Percentiles rank a stretch among this genome's conserved stretches.
These are phyloP conservation scores for Pemphigus obesinymphae DNA, from an alignment of 1,140 invertebrate genomes.

Conservation along the genomic window DNA sequence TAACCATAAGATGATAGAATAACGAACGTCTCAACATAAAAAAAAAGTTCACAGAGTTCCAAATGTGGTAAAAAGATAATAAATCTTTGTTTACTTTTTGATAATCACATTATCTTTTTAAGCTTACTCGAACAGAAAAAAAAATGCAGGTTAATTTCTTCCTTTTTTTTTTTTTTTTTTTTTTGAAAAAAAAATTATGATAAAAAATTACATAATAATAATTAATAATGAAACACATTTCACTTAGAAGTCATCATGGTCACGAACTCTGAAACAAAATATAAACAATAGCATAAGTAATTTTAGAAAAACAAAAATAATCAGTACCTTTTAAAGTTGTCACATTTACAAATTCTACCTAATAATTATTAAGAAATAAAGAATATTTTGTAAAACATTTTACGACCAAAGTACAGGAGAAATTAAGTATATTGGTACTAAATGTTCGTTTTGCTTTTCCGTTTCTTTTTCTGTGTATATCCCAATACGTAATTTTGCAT, in stretches of 20 bases:
- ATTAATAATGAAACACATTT: slow-evolving; percentile 47
- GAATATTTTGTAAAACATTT: background rate
- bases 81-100: slow-evolving; percentile 26
- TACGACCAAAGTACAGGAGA: background rate
- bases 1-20: slow-evolving; percentile 32
- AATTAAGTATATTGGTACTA: background rate
- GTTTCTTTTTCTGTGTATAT: background rate
- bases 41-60: slow-evolving; percentile 35
- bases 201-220: slow-evolving; percentile 43
- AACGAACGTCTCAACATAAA: slow-evolving; percentile 34
- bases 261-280: slow-evolving; percentile 85
- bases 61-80: slow-evolving; percentile 37
- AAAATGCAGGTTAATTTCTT: slow-evolving; percentile 39
- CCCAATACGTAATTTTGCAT: background rate
- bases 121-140: slow-evolving; percentile 36
- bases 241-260: slow-evolving; percentile 99
- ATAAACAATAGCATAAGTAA: slow-evolving; percentile 38
- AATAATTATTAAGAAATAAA: slow-evolving; percentile 4
- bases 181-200: slow-evolving; percentile 27
- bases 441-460: background rate
- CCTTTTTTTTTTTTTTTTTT: slow-evolving; percentile 37
- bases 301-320: background rate
- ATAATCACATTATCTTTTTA: slow-evolving; percentile 33
- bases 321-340: background rate
- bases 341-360: slow-evolving; percentile 12